A percentile compares a stretch with the other conserved stretches of the same genome.
Evolutionary conservation across 2,113 vertebrate genomes (phyloP).

Genomic region (Zosterops japonicus): DNA sequence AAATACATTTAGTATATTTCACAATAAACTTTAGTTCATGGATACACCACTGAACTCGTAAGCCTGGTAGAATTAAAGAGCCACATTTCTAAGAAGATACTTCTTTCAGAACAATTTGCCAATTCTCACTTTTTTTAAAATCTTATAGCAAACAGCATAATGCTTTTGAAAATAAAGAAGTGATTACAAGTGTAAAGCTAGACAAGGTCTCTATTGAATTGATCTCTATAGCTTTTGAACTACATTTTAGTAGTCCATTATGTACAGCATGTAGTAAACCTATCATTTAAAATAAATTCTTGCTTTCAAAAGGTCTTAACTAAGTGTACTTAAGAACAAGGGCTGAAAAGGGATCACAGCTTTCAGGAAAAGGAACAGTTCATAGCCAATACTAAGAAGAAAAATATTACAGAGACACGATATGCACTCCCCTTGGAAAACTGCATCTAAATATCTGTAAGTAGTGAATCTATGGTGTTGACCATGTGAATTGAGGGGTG

Average conservation of each 20-base stretch:
- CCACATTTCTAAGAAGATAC: neutral
- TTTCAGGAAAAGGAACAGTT: neutral
- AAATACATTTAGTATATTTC: slow-evolving; percentile 21
- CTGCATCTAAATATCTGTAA: neutral
- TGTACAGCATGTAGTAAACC: neutral
- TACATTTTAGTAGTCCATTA: neutral
- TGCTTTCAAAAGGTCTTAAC: neutral
- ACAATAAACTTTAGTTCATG: slow-evolving; percentile 50
- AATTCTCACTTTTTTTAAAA: neutral
- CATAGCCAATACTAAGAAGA: neutral
- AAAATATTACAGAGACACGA: neutral
- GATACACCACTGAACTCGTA: neutral
- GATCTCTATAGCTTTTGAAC: neutral
- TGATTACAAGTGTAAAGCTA: neutral
- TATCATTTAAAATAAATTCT: neutral
- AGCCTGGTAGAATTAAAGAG: neutral
- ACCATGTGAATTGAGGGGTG: rapidly evolving
- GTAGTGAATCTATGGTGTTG: neutral
- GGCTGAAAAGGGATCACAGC: neutral
- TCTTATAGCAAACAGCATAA: neutral
- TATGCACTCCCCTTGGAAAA: neutral
- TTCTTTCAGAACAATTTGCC: neutral
- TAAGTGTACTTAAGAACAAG: neutral
- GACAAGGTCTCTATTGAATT: neutral
- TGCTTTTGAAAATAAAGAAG: slow-evolving; percentile 14